These are phyloP conservation scores for Leucoraja ocellata DNA, from an alignment of 2,797 vertebrate genomes.

Conservation along the genomic window DNA sequence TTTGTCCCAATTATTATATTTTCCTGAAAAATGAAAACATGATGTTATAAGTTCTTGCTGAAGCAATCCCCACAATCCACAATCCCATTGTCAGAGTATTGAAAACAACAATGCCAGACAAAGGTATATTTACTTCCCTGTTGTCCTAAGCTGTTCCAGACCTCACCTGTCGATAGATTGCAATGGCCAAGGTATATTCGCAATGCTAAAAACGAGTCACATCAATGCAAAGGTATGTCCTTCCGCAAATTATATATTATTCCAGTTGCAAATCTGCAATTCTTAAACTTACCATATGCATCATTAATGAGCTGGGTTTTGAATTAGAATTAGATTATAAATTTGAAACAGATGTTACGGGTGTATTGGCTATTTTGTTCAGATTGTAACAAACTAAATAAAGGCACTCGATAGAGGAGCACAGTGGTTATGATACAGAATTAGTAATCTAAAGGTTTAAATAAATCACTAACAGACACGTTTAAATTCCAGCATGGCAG, in stretches of 20 bases:
- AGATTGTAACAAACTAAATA: not conserved
- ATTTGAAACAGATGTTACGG: not conserved
- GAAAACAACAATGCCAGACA: constrained; percentile 36
- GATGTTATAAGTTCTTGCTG: not conserved
- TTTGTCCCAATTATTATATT: constrained; percentile 97
- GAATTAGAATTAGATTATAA: too few relatives aligned
- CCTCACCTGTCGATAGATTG: not conserved
- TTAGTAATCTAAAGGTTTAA: too few relatives aligned
- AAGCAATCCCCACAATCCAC: not conserved
- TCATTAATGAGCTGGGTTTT: not conserved
- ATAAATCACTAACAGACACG: too few relatives aligned
- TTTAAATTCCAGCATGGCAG: too few relatives aligned
- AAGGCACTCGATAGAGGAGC: too few relatives aligned
- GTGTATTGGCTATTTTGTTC: not conserved
- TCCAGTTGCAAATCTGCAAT: not conserved
- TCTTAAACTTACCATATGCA: not conserved
- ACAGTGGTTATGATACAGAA: too few relatives aligned
- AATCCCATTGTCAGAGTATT: not conserved
- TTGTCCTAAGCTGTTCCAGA: constrained; percentile 39
- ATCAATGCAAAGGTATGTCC: not conserved
- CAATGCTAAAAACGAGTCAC: not conserved
- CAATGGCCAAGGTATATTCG: not conserved
- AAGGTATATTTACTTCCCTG: constrained; percentile 15
- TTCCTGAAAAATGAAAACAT: constrained; percentile 61
- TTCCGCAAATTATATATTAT: not conserved